Evolutionary conservation across 2,888 invertebrate species (phyloP), one percentile per base, ranked within the genome.

Genomic region (Ceriagrion tenellum): DNA sequence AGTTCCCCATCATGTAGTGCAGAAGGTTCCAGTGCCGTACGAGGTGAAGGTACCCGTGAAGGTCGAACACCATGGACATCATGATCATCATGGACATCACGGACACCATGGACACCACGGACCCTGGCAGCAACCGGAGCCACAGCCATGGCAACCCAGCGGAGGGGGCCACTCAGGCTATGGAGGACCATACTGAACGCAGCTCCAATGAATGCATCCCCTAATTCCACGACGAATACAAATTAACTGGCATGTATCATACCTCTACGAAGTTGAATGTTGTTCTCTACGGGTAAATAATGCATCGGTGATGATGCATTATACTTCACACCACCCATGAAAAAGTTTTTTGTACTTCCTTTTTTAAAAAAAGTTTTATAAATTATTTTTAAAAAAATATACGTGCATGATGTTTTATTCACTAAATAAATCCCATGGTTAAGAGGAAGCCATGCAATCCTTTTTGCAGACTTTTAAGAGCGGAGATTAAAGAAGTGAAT

Each of bases 211-310:
- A 81, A 35, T 35, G 13, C 69, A 69, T 59, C 12, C 23, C 10
- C 69, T 26, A 69, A 35, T 0, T 81, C 35, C 16, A 81, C 12
- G 13, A 81, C 12, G 13, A 16, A 35, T 81, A 26, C 35, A 81
- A 3, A 30, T 30, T n/a, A 81, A 81, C 81, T 30, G 30, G 81
- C 81, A 81, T 35, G 16, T 81, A 81, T 35, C 35, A 35, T 81
- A 81, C 81, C 81, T 81, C 81, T 30, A 81, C 35, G 16, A 16
- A 30, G 81, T 8, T 81, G 35, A 81, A 81, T 35, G 69, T 69
- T 81, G 13, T 35, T 81, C 35, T 81, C 81, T 81, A 81, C 81
- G 81, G 81, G 81, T 81, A 81, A 81, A 81, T 81, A 35, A 81
- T 35, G 81, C 81, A 81, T 35, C 30, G 26, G 30, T 16, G 81